Evolutionary conservation across 2,113 vertebrate genomes (phyloP).

Genomic region (Mesembrinibis cayennensis): DNA sequence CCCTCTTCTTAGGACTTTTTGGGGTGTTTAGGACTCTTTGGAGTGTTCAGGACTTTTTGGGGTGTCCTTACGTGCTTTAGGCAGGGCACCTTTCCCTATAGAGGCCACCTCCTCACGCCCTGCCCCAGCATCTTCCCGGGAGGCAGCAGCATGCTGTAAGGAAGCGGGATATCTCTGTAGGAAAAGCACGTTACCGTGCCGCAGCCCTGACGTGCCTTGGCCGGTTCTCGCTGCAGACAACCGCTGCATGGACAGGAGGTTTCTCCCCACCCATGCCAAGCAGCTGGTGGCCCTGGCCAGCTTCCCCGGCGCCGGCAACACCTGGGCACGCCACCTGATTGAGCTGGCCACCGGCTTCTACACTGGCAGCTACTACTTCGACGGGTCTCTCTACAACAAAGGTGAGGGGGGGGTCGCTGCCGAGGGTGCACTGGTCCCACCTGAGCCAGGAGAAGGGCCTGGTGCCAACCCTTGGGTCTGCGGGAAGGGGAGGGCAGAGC

Average conservation of each 20-base stretch:
- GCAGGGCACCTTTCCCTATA: not conserved
- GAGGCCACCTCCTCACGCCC: accelerated
- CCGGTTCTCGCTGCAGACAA: slow-evolving; percentile 78
- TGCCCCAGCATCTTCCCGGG: not conserved
- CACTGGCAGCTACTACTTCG: slow-evolving; percentile 98
- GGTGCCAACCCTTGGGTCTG: not conserved
- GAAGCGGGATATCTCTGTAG: accelerated
- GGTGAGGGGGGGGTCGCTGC: slow-evolving; percentile 57
- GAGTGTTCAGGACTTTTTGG: not conserved
- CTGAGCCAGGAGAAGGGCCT: not conserved
- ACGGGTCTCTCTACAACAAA: slow-evolving; percentile 98
- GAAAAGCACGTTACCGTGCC: accelerated
- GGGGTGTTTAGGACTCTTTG: not conserved
- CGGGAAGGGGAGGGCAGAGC: not conserved
- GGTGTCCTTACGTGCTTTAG: not conserved
- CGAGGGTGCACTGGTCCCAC: accelerated
- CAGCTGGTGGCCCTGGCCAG: slow-evolving; percentile 91
- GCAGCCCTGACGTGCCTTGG: not conserved
- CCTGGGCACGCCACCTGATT: slow-evolving; percentile 95
- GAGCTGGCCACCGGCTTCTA: slow-evolving; percentile 95
- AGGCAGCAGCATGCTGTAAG: not conserved
- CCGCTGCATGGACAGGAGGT: slow-evolving; percentile 94
- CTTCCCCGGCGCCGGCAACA: slow-evolving; percentile 96
- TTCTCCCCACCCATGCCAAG: slow-evolving; percentile 86
- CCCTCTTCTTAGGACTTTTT: not conserved